Evolutionary conservation across 2,797 vertebrate genomes (phyloP).

Genomic region (Fratercula arctica): DNA sequence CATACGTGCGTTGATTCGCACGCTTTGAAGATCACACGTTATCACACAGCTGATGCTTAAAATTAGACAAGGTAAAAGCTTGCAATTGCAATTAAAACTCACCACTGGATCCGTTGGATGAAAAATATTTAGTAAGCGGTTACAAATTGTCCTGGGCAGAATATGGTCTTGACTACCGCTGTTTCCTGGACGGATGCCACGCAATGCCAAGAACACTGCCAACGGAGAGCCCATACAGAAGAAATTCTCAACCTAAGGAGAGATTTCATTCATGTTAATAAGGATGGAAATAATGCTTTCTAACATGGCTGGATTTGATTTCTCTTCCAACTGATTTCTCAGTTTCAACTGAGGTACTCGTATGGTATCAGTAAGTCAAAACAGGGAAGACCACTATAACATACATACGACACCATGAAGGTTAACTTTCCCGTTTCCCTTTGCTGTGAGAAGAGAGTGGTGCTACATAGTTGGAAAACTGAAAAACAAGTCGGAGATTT

Average conservation of each 20-base stretch:
- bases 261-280: background rate
- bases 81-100: conserved; percentile 68
- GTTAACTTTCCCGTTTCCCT: background rate
- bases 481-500: background rate
- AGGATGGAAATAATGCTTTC: background rate
- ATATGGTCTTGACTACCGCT: conserved; percentile 94
- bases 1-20: rapidly evolving
- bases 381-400: rapidly evolving
- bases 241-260: conserved; percentile 94
- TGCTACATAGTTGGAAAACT: background rate
- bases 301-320: background rate
- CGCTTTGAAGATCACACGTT: background rate
- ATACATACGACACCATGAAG: background rate
- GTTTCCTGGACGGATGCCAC: conserved; percentile 92
- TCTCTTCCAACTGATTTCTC: background rate
- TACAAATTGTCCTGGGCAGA: conserved; percentile 91
- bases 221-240: conserved; percentile 99
- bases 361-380: background rate
- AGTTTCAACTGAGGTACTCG: background rate
- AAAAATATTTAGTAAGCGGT: conserved; percentile 93
- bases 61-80: background rate
- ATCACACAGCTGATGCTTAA: background rate
- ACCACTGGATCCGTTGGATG: conserved; percentile 99
- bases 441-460: background rate
- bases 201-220: conserved; percentile 93